A percentile compares a stretch with the other conserved stretches of the same genome.
Evolutionary conservation across 92 coral and sea anemone species (phyloP).

Genomic region (Paragorgia papillata): DNA sequence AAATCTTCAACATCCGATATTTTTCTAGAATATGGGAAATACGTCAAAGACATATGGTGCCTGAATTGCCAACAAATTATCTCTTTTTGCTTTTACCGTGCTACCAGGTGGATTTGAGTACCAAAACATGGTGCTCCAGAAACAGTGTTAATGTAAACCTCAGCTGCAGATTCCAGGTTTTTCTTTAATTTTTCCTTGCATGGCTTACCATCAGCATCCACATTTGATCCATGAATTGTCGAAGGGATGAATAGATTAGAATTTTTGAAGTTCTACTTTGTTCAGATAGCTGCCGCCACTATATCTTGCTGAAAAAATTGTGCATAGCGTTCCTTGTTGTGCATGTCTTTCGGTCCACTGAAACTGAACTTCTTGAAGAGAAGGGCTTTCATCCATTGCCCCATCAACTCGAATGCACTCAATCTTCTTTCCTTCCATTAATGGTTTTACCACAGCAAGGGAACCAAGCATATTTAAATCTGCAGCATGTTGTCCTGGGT

Average conservation of each 20-base stretch:
- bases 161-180: constrained; percentile 34
- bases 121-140: constrained; percentile 38
- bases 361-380: constrained; percentile 57
- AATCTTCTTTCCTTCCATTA: constrained; percentile 37
- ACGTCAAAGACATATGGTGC: background rate
- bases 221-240: constrained; percentile 18
- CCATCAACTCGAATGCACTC: constrained; percentile 62
- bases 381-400: constrained; percentile 57
- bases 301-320: constrained; percentile 13
- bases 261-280: constrained; percentile 14
- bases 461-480: constrained; percentile 45
- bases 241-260: constrained; percentile 37
- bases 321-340: constrained; percentile 5
- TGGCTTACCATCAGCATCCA: constrained; percentile 8
- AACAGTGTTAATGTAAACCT: constrained; percentile 37
- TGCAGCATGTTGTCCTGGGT: constrained; percentile 59
- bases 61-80: no score
- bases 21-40: background rate
- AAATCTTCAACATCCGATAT: background rate
- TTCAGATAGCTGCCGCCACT: constrained; percentile 21
- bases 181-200: constrained; percentile 10
- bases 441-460: constrained; percentile 12
- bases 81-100: no score
- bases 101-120: constrained; percentile 17
- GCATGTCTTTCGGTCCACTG: constrained; percentile 55